A percentile compares a stretch with the other conserved stretches of the same genome.
Conservation (phyloP, 2,888 invertebrate species). For the Leucophora obtusa region DNA sequence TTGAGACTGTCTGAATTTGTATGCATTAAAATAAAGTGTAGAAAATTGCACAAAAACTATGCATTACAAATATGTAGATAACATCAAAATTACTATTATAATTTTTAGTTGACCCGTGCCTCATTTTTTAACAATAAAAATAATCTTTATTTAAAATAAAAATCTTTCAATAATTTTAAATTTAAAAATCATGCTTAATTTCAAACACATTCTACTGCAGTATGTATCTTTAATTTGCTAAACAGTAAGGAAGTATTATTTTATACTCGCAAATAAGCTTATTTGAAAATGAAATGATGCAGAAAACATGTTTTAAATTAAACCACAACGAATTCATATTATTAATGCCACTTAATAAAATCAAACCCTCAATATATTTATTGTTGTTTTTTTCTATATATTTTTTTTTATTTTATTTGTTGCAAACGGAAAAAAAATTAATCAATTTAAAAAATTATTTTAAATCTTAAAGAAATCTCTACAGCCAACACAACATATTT, state of each 20-base stretch:
- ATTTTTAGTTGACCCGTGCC: conserved; percentile 57
- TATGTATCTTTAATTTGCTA: not conserved
- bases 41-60: conserved; percentile 26
- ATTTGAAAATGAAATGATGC: conserved; percentile 19
- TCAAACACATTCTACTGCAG: too few relatives aligned
- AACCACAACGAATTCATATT: conserved; percentile 51
- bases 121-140: conserved; percentile 10
- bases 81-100: conserved; percentile 28
- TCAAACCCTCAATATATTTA: conserved; percentile 18
- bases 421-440: conserved; percentile 30
- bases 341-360: conserved; percentile 59
- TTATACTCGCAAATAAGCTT: not conserved
- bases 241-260: conserved; percentile 32
- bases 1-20: conserved; percentile 41
- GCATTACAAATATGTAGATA: conserved; percentile 24
- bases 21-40: conserved; percentile 4
- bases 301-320: conserved; percentile 50
- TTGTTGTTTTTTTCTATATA: conserved; percentile 8
- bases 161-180: not conserved
- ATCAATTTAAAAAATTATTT: conserved; percentile 33
- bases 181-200: too few relatives aligned
- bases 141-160: conserved; percentile 3
- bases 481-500: conserved; percentile 4
- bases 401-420: conserved; percentile 10
- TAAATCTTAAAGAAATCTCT: not conserved